Evolutionary conservation across 92 coral and sea anemone species (phyloP).

Genomic region (Porites rus): DNA sequence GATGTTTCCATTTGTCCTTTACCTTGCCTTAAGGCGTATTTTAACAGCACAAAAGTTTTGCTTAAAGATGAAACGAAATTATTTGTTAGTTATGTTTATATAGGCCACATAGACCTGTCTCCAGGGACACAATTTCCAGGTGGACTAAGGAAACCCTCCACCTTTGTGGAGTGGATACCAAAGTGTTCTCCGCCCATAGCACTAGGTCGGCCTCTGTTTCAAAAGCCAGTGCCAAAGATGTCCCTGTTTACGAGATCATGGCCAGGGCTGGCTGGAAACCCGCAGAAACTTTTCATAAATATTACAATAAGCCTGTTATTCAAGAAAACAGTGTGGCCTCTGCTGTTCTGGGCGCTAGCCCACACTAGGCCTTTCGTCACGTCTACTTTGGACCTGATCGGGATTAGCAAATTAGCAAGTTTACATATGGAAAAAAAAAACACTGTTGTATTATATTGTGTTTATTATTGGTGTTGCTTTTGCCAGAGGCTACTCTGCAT

Average conservation of each 20-base stretch:
- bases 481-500: too few species aligned
- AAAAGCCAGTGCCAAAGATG: constrained; percentile 35
- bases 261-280: constrained; percentile 47
- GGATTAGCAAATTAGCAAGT: too few species aligned
- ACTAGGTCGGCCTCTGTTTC: constrained; percentile 64
- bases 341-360: too few species aligned
- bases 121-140: constrained; percentile 24
- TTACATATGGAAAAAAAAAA: too few species aligned
- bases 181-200: constrained; percentile 49
- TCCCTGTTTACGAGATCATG: constrained; percentile 45
- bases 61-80: constrained; percentile 1
- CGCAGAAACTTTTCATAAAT: constrained; percentile 27
- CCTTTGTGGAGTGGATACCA: constrained; percentile 46
- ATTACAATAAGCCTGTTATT: constrained; percentile 37
- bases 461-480: too few species aligned
- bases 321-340: constrained; percentile 18
- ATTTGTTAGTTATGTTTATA: constrained; percentile 19
- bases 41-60: constrained; percentile 12
- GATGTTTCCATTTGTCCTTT: too few species aligned
- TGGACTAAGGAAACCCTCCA: background rate
- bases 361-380: too few species aligned
- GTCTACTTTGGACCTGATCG: too few species aligned
- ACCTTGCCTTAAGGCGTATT: too few species aligned
- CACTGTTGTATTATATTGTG: too few species aligned
- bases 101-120: constrained; percentile 20